Evolutionary conservation across 2,113 vertebrate genomes (phyloP).

Genomic region (Oryzias javanicus): DNA sequence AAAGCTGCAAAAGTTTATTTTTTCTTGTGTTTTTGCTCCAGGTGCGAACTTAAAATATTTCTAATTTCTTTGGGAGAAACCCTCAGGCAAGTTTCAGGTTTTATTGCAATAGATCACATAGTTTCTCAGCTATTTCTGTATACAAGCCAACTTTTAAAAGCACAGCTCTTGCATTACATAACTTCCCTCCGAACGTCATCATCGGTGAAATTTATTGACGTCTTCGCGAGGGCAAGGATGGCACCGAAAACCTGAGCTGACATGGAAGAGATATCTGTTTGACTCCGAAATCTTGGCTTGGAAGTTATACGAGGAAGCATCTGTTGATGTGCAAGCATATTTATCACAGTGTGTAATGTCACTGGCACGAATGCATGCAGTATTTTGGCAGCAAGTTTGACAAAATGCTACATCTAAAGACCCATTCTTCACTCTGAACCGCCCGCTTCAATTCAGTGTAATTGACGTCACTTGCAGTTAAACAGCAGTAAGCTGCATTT

Average conservation of each 20-base stretch:
- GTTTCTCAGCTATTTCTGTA: conserved; percentile 7
- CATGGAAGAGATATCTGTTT: conserved; percentile 15
- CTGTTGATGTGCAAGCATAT: conserved; percentile 51
- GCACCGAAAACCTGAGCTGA: conserved; percentile 26
- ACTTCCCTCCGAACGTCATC: conserved; percentile 12
- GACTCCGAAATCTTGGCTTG: conserved; percentile 17
- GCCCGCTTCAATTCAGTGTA: conserved; percentile 8
- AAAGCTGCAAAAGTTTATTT: neutral
- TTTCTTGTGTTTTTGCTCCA: neutral
- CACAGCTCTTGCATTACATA: conserved; percentile 26
- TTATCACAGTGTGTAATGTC: conserved; percentile 50
- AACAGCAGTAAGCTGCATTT: conserved; percentile 12
- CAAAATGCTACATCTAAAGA: conserved; percentile 11
- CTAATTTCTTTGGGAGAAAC: neutral
- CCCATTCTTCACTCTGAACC: conserved; percentile 5
- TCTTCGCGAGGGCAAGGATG: conserved; percentile 20
- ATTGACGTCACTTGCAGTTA: conserved; percentile 14
- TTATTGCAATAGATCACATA: conserved; percentile 7
- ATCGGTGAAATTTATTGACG: conserved; percentile 35
- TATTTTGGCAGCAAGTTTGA: conserved; percentile 27
- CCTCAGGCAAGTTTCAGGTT: conserved; percentile 4
- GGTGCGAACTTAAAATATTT: neutral
- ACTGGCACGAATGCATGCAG: conserved; percentile 35
- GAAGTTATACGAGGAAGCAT: conserved; percentile 48
- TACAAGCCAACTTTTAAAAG: conserved; percentile 19